phyloP scores from a whole-genome alignment of 2,113 vertebrate species.

The Hymenochirus boettgeri region DNA sequence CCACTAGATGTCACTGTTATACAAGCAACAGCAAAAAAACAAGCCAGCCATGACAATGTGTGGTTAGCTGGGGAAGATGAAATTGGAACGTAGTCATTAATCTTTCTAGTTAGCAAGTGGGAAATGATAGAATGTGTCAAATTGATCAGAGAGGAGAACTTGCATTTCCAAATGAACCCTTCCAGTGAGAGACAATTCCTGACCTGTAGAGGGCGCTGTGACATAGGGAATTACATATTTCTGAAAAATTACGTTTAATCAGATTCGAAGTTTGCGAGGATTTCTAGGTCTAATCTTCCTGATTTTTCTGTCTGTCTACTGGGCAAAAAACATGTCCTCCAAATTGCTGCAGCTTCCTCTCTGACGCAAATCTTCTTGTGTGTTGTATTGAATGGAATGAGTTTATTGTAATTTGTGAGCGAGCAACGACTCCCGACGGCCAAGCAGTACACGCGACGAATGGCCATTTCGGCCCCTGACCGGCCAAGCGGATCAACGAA shows the following conservation, averaged over 20 bases:
- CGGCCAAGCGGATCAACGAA: too few species aligned
- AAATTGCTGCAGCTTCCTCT: too few species aligned
- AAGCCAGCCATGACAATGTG: conserved; percentile 21
- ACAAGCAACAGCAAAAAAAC: conserved; percentile 45
- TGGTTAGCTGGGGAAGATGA: conserved; percentile 36
- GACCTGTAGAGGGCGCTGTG: conserved; percentile 22
- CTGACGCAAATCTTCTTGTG: too few species aligned
- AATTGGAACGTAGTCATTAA: conserved; percentile 40
- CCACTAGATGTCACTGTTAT: conserved; percentile 70
- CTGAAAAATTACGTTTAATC: not conserved
- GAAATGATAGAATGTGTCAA: conserved; percentile 19
- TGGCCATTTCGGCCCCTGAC: too few species aligned
- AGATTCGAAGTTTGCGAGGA: conserved; percentile 8
- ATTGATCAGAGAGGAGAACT: conserved; percentile 34
- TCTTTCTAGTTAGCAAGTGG: conserved; percentile 45
- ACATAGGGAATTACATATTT: conserved; percentile 19
- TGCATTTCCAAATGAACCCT: conserved; percentile 16
- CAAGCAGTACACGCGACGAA: too few species aligned
- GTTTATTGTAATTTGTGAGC: too few species aligned
- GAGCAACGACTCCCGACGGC: too few species aligned
- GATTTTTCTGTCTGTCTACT: conserved; percentile 4
- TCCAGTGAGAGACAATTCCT: conserved; percentile 28
- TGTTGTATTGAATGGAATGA: too few species aligned
- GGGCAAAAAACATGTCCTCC: too few species aligned
- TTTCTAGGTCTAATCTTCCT: conserved; percentile 13